A percentile compares a stretch with the other conserved stretches of the same genome.
These are phyloP conservation scores for Cheilosia pagana DNA, from an alignment of 2,888 invertebrate genomes.

Conservation along the genomic window DNA sequence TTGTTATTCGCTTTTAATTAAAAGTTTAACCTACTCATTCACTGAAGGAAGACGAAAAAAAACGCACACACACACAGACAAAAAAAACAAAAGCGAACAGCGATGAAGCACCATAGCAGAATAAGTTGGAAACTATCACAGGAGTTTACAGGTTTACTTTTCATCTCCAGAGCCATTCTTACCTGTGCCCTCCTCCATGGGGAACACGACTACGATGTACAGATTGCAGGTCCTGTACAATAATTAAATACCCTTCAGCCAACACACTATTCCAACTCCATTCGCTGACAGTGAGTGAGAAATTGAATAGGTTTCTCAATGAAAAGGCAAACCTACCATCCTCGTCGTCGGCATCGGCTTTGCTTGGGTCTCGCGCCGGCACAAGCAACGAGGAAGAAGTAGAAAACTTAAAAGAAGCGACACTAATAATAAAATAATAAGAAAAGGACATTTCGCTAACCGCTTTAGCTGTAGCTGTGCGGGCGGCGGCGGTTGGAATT, in stretches of 20 bases:
- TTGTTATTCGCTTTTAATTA: slow-evolving; percentile 73
- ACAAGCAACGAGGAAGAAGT: slow-evolving; percentile 19
- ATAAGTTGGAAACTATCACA: slow-evolving; percentile 35
- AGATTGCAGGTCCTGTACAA: slow-evolving; percentile 59
- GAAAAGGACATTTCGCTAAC: slow-evolving; percentile 73
- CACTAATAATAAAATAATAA: slow-evolving; percentile 75
- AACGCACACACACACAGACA: neutral
- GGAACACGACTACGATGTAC: slow-evolving; percentile 27
- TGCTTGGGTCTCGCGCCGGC: slow-evolving; percentile 12
- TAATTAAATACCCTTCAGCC: slow-evolving; percentile 70
- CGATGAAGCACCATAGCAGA: slow-evolving; percentile 1
- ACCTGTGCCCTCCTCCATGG: slow-evolving; percentile 23
- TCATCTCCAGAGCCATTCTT: slow-evolving; percentile 53
- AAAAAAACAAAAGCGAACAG: neutral
- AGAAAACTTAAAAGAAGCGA: slow-evolving; percentile 69
- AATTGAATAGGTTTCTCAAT: slow-evolving; percentile 69
- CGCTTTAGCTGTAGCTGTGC: slow-evolving; percentile 51
- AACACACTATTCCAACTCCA: slow-evolving; percentile 41
- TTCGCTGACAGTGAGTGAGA: slow-evolving; percentile 68
- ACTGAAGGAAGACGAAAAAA: slow-evolving; percentile 3
- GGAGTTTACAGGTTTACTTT: slow-evolving; percentile 70
- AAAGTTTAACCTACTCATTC: slow-evolving; percentile 74
- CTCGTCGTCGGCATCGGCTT: slow-evolving; percentile 22
- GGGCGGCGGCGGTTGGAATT: slow-evolving; percentile 19
- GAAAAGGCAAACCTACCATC: slow-evolving; percentile 55